Base-by-base conservation (phyloP, 2,888 invertebrate genomes). In the Lasioglossum oenotherae region DNA sequence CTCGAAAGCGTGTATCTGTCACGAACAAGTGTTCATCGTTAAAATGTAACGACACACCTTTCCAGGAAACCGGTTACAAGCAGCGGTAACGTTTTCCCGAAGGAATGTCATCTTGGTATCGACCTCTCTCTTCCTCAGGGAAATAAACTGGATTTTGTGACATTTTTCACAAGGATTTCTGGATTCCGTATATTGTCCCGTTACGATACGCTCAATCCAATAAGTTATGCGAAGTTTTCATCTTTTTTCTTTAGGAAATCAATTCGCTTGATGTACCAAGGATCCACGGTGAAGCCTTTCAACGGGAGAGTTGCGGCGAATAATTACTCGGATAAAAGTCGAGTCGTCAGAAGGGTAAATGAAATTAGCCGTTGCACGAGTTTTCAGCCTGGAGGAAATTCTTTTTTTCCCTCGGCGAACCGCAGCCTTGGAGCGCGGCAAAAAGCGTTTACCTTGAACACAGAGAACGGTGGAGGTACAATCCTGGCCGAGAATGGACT, bases 351-450 rank as follows among this genome's bases (percentile, higher is more conserved):
- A 64, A 46, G 75, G 41, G 67, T 78, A 78, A 81, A 78, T 81
- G 60, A 78, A 72, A 81, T 77, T 81, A 77, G 69, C 49, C 35
- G 77, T 78, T 67, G 75, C 80, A 38, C 71, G 80, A 71, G 77
- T 81, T 81, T 60, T 19, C 72, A 72, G 23, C 77, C 35, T 35
- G 81, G 60, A 72, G 81, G 77, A 81, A 60, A 77, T 74, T 77
- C 77, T 77, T 81, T 77, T 77, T 77, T 69, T 38, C 19, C 64
- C 64, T 67, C 81, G 60, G 78, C 60, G 60, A 71, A 41, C 71
- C 60, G 78, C 81, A 72, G 71, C 44, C 27, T 49, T 23, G 71
- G 31, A 71, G n/a, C 69, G 67, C 44, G 46, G 27, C 60, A 44
- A 44, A 69, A 76, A 81, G 27, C 80, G 80, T 80, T 80, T 67